These are phyloP conservation scores for Sphenodon punctatus DNA, from an alignment of 2,797 vertebrate genomes.

Conservation along the genomic window DNA sequence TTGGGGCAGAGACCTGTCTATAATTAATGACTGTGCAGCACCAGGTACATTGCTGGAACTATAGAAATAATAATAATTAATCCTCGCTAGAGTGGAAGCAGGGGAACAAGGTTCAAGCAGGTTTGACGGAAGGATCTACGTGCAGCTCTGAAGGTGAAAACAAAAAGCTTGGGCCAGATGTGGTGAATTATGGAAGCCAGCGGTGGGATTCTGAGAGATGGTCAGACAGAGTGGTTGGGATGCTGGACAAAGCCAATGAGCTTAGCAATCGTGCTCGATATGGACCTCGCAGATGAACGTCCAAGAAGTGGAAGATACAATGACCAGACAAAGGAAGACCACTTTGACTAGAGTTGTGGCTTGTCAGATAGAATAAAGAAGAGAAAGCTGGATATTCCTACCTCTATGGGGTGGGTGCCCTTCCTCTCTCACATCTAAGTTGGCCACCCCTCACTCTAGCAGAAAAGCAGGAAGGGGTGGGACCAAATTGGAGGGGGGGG, in stretches of 20 bases:
- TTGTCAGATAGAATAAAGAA: slow-evolving; percentile 62
- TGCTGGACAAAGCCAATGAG: slow-evolving; percentile 48
- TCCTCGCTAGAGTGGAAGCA: neutral
- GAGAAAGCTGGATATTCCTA: slow-evolving; percentile 60
- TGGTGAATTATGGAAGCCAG: slow-evolving; percentile 19
- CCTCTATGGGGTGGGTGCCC: slow-evolving; percentile 54
- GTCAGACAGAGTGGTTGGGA: slow-evolving; percentile 48
- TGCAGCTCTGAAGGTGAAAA: neutral
- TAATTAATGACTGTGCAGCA: no score
- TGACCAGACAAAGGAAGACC: slow-evolving; percentile 42
- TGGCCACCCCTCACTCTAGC: no score
- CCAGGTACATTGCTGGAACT: no score
- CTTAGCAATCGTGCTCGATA: slow-evolving; percentile 54
- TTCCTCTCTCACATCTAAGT: slow-evolving; percentile 62
- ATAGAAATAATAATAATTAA: no score
- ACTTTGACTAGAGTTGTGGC: slow-evolving; percentile 25
- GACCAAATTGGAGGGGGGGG: no score
- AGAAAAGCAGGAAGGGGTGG: no score
- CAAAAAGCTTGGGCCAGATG: neutral
- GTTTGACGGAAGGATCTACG: neutral
- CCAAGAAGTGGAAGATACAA: slow-evolving; percentile 42
- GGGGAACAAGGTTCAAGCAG: no score
- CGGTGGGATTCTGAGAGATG: neutral
- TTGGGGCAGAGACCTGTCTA: no score
- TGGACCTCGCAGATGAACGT: slow-evolving; percentile 48